These are phyloP conservation scores for Volucella zonaria DNA, from an alignment of 2,888 invertebrate species.

Conservation along the genomic window DNA sequence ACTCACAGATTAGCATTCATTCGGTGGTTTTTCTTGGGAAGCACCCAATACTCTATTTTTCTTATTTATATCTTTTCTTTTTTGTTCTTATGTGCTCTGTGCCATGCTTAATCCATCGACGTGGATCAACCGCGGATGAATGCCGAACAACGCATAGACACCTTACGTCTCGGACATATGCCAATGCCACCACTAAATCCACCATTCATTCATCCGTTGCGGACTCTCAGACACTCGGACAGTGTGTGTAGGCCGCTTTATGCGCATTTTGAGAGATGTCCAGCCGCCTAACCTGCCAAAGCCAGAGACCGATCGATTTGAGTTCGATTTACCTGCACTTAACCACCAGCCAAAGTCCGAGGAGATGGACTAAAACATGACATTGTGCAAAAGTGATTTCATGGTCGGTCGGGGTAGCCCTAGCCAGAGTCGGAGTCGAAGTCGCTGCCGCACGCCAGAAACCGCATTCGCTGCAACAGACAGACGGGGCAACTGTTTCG, in stretches of 20 bases:
- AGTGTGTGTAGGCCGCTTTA: constrained; percentile 62
- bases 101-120: constrained; percentile 68
- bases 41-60: constrained; percentile 20
- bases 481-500: constrained; percentile 50
- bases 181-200: constrained; percentile 49
- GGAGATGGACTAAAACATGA: constrained; percentile 65
- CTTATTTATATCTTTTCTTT: background rate
- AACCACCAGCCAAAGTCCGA: constrained; percentile 33
- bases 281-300: constrained; percentile 11
- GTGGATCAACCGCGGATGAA: constrained; percentile 65
- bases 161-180: constrained; percentile 29
- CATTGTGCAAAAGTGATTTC: constrained; percentile 68
- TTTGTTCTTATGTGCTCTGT: constrained; percentile 37
- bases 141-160: constrained; percentile 40
- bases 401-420: constrained; percentile 43
- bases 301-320: constrained; percentile 62
- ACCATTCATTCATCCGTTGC: constrained; percentile 54
- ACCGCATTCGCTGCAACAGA: constrained; percentile 19
- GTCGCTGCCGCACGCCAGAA: constrained; percentile 14
- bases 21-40: constrained; percentile 56
- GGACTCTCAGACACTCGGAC: background rate
- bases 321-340: constrained; percentile 65
- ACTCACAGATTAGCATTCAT: constrained; percentile 66
- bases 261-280: constrained; percentile 57
- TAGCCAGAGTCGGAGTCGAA: background rate